These are phyloP conservation scores for Poeciliopsis occidentalis DNA, from an alignment of 2,113 vertebrate species.

Conservation along the genomic window DNA sequence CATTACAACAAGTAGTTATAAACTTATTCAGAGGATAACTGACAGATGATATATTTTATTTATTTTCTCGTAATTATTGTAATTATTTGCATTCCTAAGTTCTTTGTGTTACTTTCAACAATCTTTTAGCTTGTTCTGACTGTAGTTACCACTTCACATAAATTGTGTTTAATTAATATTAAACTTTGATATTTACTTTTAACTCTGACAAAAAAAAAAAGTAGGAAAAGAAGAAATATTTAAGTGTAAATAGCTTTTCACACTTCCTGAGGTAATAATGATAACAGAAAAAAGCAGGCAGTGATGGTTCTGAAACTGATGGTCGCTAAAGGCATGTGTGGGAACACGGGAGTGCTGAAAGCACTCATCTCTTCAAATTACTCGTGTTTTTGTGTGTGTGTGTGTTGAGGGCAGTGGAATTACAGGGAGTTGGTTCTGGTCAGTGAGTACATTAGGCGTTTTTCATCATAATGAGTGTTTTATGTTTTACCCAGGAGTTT, in stretches of 20 bases:
- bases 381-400: conserved; percentile 14
- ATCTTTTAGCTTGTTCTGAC: not conserved
- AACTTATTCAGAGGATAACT: no score
- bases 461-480: conserved; percentile 41
- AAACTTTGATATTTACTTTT: not conserved
- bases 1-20: no score
- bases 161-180: no score
- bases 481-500: conserved; percentile 23
- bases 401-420: not conserved
- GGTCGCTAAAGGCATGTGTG: conserved; percentile 25
- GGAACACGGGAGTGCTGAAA: conserved; percentile 51
- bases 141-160: not conserved
- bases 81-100: no score
- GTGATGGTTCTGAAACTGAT: not conserved
- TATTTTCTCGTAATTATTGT: no score
- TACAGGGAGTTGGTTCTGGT: conserved; percentile 3
- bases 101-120: not conserved
- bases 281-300: not conserved
- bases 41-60: no score
- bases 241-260: not conserved
- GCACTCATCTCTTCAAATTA: conserved; percentile 57
- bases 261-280: not conserved
- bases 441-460: conserved; percentile 55
- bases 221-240: not conserved
- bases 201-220: not conserved